Base-by-base conservation (phyloP, 2,113 vertebrate species). In the Microtus richardsoni region DNA sequence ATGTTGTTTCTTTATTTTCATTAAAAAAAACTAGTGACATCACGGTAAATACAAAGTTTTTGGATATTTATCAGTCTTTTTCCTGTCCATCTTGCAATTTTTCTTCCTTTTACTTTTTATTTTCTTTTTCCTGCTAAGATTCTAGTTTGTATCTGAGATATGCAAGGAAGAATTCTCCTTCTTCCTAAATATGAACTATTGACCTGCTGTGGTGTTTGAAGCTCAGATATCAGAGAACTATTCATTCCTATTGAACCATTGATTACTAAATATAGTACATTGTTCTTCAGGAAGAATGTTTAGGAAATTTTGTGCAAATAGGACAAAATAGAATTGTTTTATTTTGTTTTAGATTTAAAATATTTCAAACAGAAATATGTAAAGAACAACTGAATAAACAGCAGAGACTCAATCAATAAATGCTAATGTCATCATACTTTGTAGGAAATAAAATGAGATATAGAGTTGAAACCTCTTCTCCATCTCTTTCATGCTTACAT, bases 351-450 rank as follows among this genome's bases (percentile, higher is more conserved):
- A 49, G 24, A 49, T 91, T 83, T 17, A 1, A 94, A 83, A 28
- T 91, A 75, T 87, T 93, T 91, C 14, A 71, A 96, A 74, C n/a
- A 70, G 28, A 92, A 83, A 89, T 64, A 4, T 60, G 60, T 82
- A 92, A 95, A 89, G n/a, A 90, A 39, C 11, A 73, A 78, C 66
- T 89, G 77, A 93, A 68, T 91, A 52, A 91, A 54, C 3, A 75
- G 4, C 13, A n/a, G 62, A 88, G 10, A 78, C 62, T 77, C 90
- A 79, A 33, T 79, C 74, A 90, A 84, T 79, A 84, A 70, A 41
- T 88, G 28, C 13, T 70, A 66, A 92, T 36, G 4, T 73, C 19
- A 80, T 87, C 5, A 28, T 16, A 64, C 74, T 89, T 77, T 77
- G 26, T 60, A 73, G 89, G 49, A 91, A 93, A 90, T 68, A 77